These are phyloP conservation scores for Netelia fuscicornis DNA, from an alignment of 2,888 invertebrate species.

Conservation along the genomic window DNA sequence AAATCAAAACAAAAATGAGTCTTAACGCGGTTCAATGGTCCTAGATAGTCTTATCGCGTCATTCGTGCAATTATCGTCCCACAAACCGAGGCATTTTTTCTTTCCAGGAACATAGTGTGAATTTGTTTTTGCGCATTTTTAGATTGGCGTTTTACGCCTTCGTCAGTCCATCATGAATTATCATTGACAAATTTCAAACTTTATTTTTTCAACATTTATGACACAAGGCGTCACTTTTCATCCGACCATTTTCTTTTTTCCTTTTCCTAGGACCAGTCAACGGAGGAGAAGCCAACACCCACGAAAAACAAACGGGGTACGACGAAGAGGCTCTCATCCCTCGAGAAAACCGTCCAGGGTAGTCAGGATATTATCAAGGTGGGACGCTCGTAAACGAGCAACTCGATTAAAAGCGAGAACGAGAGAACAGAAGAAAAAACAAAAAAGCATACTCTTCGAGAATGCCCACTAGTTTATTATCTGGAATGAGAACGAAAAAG, in stretches of 20 bases:
- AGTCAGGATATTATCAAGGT: slow-evolving; percentile 86
- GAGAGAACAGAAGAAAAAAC: background rate
- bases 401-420: background rate
- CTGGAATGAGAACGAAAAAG: slow-evolving; percentile 30
- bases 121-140: background rate
- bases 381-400: slow-evolving; percentile 52
- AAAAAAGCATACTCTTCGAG: background rate
- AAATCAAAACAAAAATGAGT: slow-evolving; percentile 63
- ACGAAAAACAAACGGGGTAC: slow-evolving; percentile 85
- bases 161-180: background rate
- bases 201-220: background rate
- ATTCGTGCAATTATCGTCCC: slow-evolving; percentile 59
- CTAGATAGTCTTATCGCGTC: slow-evolving; percentile 75
- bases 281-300: slow-evolving; percentile 81
- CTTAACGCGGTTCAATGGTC: slow-evolving; percentile 73
- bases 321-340: slow-evolving; percentile 85
- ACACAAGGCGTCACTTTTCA: background rate
- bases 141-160: background rate
- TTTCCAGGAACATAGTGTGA: slow-evolving; percentile 7
- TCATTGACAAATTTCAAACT: background rate
- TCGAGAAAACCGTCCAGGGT: slow-evolving; percentile 86
- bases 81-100: slow-evolving; percentile 32
- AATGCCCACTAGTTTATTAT: slow-evolving; percentile 10
- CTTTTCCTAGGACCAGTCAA: slow-evolving; percentile 79
- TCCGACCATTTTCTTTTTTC: background rate